Evolutionary conservation across 1,140 invertebrate genomes (phyloP).

Genomic region (Cydia splendana): DNA sequence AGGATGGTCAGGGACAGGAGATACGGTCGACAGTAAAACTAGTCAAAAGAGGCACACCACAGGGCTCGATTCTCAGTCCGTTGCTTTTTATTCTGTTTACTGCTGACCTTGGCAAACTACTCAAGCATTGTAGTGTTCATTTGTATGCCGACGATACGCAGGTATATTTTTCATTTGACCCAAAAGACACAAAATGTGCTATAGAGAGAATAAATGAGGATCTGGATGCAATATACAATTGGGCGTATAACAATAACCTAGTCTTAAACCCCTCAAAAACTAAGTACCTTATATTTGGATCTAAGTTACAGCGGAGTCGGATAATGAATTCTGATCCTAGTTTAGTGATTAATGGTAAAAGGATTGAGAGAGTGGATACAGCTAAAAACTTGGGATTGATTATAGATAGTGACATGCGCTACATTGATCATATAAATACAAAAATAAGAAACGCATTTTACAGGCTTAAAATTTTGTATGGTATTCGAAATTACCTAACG

Average conservation of each 20-base stretch:
- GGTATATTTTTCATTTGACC: constrained; percentile 37
- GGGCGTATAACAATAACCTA: constrained; percentile 11
- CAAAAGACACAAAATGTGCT: constrained; percentile 6
- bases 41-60: no score
- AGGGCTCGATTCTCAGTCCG: constrained; percentile 2
- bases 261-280: constrained; percentile 36
- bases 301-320: constrained; percentile 24
- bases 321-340: neutral
- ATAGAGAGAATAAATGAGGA: constrained; percentile 36
- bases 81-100: constrained; percentile 36
- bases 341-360: constrained; percentile 25
- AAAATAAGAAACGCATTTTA: constrained; percentile 39
- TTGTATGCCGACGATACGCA: constrained; percentile 14
- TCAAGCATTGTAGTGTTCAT: constrained; percentile 37
- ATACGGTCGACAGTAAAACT: no score
- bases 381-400: constrained; percentile 38
- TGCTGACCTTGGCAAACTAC: constrained; percentile 32
- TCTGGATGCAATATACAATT: constrained; percentile 30
- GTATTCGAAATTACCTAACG: constrained; percentile 33
- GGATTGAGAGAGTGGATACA: constrained; percentile 18
- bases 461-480: constrained; percentile 38
- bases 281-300: constrained; percentile 39
- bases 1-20: no score
- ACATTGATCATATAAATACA: constrained; percentile 36
- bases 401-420: constrained; percentile 37